Conservation (phyloP, 2,113 vertebrate genomes). For the Charadrius vociferus region DNA sequence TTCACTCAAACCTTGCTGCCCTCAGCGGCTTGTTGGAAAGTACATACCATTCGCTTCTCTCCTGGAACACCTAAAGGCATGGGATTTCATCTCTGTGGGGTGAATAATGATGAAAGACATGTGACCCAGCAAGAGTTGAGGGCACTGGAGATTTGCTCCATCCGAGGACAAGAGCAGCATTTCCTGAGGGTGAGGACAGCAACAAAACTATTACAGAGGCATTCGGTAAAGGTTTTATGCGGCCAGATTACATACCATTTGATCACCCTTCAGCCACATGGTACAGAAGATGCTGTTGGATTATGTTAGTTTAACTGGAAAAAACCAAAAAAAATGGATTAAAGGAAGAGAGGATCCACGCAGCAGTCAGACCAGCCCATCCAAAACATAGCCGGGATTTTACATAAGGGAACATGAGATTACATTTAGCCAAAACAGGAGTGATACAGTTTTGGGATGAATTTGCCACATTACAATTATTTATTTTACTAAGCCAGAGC, state of each 20-base stretch:
- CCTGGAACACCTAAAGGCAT: background rate
- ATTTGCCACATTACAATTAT: background rate
- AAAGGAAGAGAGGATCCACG: background rate
- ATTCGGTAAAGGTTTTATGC: background rate
- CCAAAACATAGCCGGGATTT: background rate
- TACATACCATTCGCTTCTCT: background rate
- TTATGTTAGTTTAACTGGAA: background rate
- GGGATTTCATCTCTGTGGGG: background rate
- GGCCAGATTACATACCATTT: background rate
- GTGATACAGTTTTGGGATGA: background rate
- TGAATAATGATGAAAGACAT: background rate
- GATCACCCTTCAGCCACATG: background rate
- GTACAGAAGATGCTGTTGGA: background rate
- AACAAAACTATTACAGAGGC: background rate
- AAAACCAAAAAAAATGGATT: background rate
- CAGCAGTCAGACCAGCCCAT: background rate
- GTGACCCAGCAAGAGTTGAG: background rate
- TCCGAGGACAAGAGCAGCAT: background rate
- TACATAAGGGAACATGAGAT: background rate
- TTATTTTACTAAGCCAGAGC: background rate
- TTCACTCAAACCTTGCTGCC: background rate
- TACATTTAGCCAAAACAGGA: background rate
- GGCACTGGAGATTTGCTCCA: fast-evolving
- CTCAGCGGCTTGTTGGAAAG: background rate
- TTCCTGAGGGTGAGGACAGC: background rate